A percentile compares a stretch with the other conserved stretches of the same genome.
phyloP scores from a whole-genome alignment of 2,888 invertebrate species.

The Coenonympha glycerion region DNA sequence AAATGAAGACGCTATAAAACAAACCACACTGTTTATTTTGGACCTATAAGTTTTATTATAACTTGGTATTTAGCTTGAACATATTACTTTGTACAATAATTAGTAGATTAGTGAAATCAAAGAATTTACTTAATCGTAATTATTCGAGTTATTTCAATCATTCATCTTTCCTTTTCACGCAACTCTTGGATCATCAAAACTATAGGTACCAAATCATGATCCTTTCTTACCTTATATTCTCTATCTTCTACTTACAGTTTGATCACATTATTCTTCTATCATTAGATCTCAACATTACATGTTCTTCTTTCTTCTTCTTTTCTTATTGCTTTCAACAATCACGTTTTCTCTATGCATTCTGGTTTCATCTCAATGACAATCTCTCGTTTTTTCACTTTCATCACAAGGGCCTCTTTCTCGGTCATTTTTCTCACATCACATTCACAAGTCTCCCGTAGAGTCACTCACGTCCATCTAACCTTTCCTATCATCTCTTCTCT shows the following conservation, averaged over 20 bases:
- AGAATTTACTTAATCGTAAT: not conserved
- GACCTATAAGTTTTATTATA: no score
- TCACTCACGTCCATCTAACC: slow-evolving; percentile 34
- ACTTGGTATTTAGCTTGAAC: no score
- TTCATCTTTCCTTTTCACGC: not conserved
- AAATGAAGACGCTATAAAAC: no score
- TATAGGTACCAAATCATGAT: not conserved
- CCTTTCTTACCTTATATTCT: no score
- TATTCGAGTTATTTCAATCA: not conserved
- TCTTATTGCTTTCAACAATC: not conserved
- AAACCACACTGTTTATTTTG: no score
- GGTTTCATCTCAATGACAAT: no score
- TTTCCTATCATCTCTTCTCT: slow-evolving; percentile 69
- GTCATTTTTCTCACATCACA: no score
- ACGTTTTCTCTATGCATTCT: not conserved
- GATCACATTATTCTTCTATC: not conserved
- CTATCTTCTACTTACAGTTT: not conserved
- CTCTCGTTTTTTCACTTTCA: no score
- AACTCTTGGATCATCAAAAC: not conserved
- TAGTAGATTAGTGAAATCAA: no score
- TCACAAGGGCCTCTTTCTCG: no score
- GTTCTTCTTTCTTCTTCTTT: not conserved
- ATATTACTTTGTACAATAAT: not conserved
- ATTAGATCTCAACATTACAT: not conserved
- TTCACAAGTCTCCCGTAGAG: not conserved